These are phyloP conservation scores for Leuciscus waleckii DNA, from an alignment of 2,797 vertebrate species.

Conservation along the genomic window DNA sequence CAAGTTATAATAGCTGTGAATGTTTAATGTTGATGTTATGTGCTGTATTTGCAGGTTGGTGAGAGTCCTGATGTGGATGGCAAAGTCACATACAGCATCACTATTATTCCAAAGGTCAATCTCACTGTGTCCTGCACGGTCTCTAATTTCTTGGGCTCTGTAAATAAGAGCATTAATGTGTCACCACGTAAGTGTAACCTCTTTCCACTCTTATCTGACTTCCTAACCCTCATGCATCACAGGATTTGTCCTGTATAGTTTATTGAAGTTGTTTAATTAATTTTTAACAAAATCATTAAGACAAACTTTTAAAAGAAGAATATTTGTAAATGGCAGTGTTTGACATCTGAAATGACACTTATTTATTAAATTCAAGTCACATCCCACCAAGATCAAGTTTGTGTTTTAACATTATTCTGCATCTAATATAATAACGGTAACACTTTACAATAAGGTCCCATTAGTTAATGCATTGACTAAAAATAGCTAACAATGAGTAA, in stretches of 20 bases:
- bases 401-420: neutral
- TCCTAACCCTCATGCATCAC: neutral
- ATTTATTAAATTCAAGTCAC: too few relatives aligned
- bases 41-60: slow-evolving; percentile 59
- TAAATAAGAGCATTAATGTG: slow-evolving; percentile 84
- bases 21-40: slow-evolving; percentile 36
- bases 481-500: neutral
- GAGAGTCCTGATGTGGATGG: slow-evolving; percentile 75
- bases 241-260: neutral
- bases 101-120: slow-evolving; percentile 87
- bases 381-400: neutral
- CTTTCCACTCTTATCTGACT: neutral
- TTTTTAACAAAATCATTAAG: neutral
- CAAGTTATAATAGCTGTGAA: neutral
- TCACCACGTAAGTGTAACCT: slow-evolving; percentile 88
- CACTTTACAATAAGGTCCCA: neutral
- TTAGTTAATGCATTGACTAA: neutral
- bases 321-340: neutral
- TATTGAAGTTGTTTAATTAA: neutral
- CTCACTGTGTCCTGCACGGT: slow-evolving; percentile 90
- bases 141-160: slow-evolving; percentile 87
- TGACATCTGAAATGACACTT: neutral
- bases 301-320: neutral
- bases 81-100: slow-evolving; percentile 87
- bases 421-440: neutral